phyloP scores from a whole-genome alignment of 2,888 invertebrate species.

The Pyrrhosoma nymphula region DNA sequence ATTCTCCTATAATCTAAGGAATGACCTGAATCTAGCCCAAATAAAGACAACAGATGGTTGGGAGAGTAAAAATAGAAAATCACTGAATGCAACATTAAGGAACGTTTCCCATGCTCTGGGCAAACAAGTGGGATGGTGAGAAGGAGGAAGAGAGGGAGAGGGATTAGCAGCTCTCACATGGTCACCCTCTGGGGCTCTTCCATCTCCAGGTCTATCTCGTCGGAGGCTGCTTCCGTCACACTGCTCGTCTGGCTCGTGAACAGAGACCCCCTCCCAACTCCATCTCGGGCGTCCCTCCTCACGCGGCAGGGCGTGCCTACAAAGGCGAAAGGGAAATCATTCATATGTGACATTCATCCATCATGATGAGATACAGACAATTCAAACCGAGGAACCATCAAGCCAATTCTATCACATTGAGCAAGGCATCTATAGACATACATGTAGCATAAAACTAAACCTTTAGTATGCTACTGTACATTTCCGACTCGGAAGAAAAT shows the following conservation, averaged over 20 bases:
- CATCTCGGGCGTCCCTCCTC: slow-evolving; percentile 76
- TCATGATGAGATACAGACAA: not conserved
- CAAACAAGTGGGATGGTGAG: too few relatives aligned
- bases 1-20: too few relatives aligned
- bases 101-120: too few relatives aligned
- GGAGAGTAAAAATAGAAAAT: too few relatives aligned
- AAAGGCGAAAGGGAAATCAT: not conserved
- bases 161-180: slow-evolving; percentile 78
- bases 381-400: not conserved
- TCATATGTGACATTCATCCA: too few relatives aligned
- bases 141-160: too few relatives aligned
- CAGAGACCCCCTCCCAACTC: slow-evolving; percentile 76
- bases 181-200: slow-evolving; percentile 84
- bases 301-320: slow-evolving; percentile 78
- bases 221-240: slow-evolving; percentile 85
- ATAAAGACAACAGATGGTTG: too few relatives aligned
- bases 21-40: too few relatives aligned
- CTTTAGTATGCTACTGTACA: too few relatives aligned
- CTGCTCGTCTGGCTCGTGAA: slow-evolving; percentile 84
- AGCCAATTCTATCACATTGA: not conserved
- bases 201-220: slow-evolving; percentile 83
- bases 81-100: too few relatives aligned
- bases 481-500: too few relatives aligned
- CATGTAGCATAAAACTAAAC: too few relatives aligned
- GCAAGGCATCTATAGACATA: not conserved